phyloP scores from a whole-genome alignment of 1,140 invertebrate species.

The Heliconius eleuchia region DNA sequence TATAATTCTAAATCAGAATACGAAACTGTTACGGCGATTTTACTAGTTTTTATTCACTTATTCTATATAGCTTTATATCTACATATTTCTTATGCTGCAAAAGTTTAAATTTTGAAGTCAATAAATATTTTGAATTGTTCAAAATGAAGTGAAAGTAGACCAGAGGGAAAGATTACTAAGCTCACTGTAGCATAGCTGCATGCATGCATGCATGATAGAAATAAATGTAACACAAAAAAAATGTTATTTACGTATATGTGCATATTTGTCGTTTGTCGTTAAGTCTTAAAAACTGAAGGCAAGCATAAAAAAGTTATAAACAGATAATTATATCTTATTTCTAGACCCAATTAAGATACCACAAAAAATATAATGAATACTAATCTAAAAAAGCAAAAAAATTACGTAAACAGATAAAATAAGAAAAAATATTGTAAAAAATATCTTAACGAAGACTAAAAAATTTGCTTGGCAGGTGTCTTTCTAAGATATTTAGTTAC shows the following conservation, averaged over 20 bases:
- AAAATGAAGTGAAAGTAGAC: not conserved
- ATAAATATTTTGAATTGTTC: not conserved
- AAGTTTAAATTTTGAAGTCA: not conserved
- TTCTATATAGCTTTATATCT: not conserved
- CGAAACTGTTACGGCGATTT: conserved; percentile 2
- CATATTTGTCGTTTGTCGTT: too few relatives aligned
- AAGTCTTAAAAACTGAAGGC: too few relatives aligned
- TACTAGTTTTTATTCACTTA: not conserved
- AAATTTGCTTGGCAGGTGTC: not conserved
- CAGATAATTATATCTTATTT: too few relatives aligned
- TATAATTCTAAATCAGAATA: not conserved
- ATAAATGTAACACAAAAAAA: not conserved
- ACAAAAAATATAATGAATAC: too few relatives aligned
- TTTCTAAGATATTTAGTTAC: not conserved
- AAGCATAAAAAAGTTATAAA: too few relatives aligned
- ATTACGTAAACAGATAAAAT: too few relatives aligned
- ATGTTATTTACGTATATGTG: too few relatives aligned
- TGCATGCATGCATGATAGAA: not conserved
- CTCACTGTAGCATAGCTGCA: not conserved
- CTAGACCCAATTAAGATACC: too few relatives aligned
- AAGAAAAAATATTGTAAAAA: not conserved
- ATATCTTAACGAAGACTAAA: not conserved
- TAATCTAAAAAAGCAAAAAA: not conserved
- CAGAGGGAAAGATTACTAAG: not conserved
- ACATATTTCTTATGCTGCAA: not conserved